Evolutionary conservation across 2,113 vertebrate species (phyloP), one percentile per base, ranked within the genome.

Genomic region (Heterochromis multidens): DNA sequence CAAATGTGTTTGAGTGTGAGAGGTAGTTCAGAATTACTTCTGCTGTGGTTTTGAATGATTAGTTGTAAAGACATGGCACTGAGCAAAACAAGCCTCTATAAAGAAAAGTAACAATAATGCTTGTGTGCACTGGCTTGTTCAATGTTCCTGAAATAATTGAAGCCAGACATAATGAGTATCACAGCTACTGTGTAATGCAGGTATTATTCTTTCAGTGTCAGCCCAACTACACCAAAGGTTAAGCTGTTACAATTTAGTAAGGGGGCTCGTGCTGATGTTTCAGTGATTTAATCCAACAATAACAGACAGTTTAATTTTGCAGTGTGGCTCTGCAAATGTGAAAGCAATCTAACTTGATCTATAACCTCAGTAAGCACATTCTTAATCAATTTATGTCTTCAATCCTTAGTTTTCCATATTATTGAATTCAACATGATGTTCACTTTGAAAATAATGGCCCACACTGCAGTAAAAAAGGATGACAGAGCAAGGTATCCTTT

Each of bases 231-330:
- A 2, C 43, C 19, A 49, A 72, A 49, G 67, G 67, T 52, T 8
- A 74, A 52, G 27, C 67, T 74, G 17, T 74, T 74, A 52, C 67
- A 74, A 31, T 52, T 52, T 52, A 74, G 43, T 17, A 52, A 74
- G 67, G 0, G 17, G 43, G 25, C 17, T 31, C 43, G 13, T 21
- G 33, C 11, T 65, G 33, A 65, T 65, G 21, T 65, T 65, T 40
- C 6, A 1, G 35, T 40, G 25, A 74, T 74, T 49, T 5, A 49
- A 52, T 74, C 10, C 67, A 52, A 21, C 43, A 52, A 52, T 74
- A 52, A 74, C 14, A 72, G 43, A 27, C 10, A 74, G 67, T 52
- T 2, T 31, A 31, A 31, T 74, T 52, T 74, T n/a, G 19, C 29
- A 29, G 25, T 46, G 23, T 52, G 29, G 29, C 17, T 49, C 23